Conservation (phyloP, 2,113 vertebrate species). For the Ctenodactylus gundi region DNA sequence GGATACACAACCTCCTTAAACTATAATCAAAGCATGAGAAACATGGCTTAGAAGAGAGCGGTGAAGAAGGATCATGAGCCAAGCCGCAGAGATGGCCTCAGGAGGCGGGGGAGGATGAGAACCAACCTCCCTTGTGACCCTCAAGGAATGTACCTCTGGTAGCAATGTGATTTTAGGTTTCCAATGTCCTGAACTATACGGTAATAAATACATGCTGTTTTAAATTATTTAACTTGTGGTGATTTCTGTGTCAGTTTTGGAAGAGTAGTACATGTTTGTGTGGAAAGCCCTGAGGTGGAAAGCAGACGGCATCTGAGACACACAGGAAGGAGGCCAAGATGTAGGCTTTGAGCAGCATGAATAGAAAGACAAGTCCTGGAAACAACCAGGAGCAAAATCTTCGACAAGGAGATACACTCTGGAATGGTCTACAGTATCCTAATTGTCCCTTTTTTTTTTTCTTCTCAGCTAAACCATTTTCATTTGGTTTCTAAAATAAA, state of each 20-base stretch:
- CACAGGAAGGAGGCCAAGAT: neutral
- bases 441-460: neutral
- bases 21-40: neutral
- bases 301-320: neutral
- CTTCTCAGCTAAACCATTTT: neutral
- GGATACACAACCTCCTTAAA: neutral
- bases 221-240: neutral
- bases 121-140: neutral
- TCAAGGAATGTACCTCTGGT: neutral
- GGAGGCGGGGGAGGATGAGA: neutral
- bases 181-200: neutral
- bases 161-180: neutral
- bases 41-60: neutral
- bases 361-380: no score
- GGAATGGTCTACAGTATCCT: neutral
- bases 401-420: neutral
- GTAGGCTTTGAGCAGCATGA: no score
- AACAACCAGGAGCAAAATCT: neutral
- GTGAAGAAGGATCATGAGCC: neutral
- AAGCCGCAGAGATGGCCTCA: no score
- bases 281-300: neutral
- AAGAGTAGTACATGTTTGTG: neutral
- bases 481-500: neutral
- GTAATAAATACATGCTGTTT: neutral
- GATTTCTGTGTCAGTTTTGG: neutral